Base-by-base conservation (phyloP, 2,113 vertebrate species). In the Actinemys pallida region DNA sequence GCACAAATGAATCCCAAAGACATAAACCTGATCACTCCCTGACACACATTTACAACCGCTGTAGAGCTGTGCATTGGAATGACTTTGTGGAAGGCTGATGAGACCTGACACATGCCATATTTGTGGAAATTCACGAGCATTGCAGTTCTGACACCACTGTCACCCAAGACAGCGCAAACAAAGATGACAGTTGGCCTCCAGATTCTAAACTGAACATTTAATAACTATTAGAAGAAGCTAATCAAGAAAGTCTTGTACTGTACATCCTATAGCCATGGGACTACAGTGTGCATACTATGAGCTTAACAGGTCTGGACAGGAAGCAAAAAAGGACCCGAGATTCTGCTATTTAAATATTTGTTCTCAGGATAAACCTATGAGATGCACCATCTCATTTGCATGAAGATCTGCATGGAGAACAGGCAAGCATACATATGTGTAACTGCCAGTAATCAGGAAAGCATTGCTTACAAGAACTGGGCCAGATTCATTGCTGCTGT, bases 81-180 rank as follows among this genome's bases (percentile, higher is more conserved):
- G 7, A 83, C 82, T 85, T 88, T 76, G 88, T 72, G 24, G 89
- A 81, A n/a, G 10, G 49, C 83, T 97, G 81, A 94, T 94, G 90
- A 96, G 91, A 88, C 90, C 69, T 92, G 96, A 95, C 88, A 95
- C 82, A 87, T 95, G 94, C 91, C 92, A 88, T 87, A 94, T 96
- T 92, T 92, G 88, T 91, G 84, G 92, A 93, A 94, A 91, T 90
- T 84, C 53, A 84, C 78, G 94, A 90, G 56, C 95, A 91, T 95
- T 94, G 65, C 50, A 87, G 79, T 78, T 54, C 83, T 89, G 91
- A 96, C 89, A 90, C 65, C 6, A 3, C 84, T 94, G 93, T 92
- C 81, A 95, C 89, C 89, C 93, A 96, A 95, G 83, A 95, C 89
- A 95, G 90, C 93, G 97, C 92, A 94, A 93, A 83, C 82, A 92